phyloP scores from a whole-genome alignment of 2,113 vertebrate species.

The Oreamnos americanus region DNA sequence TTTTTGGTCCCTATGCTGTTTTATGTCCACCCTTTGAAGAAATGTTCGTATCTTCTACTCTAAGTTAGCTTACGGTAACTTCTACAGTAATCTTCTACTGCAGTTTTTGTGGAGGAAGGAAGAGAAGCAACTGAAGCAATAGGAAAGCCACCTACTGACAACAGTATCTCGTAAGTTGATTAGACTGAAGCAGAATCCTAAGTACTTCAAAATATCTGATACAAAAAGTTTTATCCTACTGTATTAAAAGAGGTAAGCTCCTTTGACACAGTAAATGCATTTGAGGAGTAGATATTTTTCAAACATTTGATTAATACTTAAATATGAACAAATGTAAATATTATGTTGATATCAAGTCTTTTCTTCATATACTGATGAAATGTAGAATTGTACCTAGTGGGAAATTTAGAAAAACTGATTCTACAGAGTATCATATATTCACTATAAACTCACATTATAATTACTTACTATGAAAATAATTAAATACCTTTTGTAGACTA shows the following conservation, averaged over 20 bases:
- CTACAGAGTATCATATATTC: not conserved
- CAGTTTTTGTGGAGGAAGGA: not conserved
- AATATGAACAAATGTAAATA: not conserved
- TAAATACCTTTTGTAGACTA: conserved; percentile 96
- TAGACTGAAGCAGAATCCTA: not conserved
- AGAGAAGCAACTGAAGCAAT: not conserved
- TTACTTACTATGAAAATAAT: conserved; percentile 43
- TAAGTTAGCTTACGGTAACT: not conserved
- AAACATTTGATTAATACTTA: not conserved
- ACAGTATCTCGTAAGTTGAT: not conserved
- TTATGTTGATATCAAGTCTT: not conserved
- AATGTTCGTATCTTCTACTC: not conserved
- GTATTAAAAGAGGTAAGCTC: not conserved
- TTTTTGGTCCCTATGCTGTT: no score
- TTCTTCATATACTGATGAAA: not conserved
- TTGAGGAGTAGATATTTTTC: not conserved
- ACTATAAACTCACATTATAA: not conserved
- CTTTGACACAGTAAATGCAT: not conserved
- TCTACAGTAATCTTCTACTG: not conserved
- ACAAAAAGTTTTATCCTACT: not conserved
- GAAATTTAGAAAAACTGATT: not conserved
- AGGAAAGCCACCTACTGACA: not conserved
- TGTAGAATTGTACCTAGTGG: not conserved
- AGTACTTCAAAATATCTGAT: not conserved
- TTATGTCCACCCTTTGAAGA: not conserved